Evolutionary conservation across 1,140 invertebrate species (phyloP).

Genomic region (Macrosteles quadrilineatus): DNA sequence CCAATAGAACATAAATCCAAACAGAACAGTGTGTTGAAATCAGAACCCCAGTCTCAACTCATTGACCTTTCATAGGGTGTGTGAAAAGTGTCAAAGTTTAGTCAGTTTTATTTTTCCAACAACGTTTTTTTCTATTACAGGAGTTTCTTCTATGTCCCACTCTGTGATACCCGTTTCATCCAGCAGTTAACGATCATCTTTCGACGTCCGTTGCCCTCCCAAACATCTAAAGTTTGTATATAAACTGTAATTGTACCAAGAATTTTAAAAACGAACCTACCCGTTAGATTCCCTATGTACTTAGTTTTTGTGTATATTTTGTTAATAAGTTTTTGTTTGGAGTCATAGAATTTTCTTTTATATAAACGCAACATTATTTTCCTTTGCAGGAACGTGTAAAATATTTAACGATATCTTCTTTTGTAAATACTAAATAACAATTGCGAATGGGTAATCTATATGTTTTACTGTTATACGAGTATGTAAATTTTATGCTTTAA

Average conservation of each 20-base stretch:
- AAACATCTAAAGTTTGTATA: background rate
- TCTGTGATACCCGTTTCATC: constrained; percentile 16
- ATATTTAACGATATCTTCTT: background rate
- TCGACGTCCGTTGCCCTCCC: background rate
- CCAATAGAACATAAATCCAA: too few species aligned
- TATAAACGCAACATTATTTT: background rate
- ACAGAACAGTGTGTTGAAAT: too few species aligned
- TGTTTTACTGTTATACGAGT: background rate
- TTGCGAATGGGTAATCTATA: background rate
- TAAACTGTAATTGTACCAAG: background rate
- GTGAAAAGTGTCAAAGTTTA: too few species aligned
- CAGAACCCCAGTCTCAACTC: too few species aligned
- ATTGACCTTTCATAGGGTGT: too few species aligned
- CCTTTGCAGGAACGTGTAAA: background rate
- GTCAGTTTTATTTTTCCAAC: too few species aligned
- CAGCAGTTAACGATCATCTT: constrained; percentile 9
- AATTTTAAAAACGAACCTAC: background rate
- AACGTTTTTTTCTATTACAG: background rate
- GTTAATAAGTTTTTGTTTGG: background rate
- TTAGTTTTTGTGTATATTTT: background rate
- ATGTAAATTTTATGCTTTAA: constrained; percentile 16
- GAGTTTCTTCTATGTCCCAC: constrained; percentile 13
- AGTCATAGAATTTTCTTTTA: background rate
- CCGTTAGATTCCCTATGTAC: background rate
- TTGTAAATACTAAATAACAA: background rate